Base-by-base conservation (phyloP, 2,797 vertebrate genomes). In the Tiaroga cobitis region DNA sequence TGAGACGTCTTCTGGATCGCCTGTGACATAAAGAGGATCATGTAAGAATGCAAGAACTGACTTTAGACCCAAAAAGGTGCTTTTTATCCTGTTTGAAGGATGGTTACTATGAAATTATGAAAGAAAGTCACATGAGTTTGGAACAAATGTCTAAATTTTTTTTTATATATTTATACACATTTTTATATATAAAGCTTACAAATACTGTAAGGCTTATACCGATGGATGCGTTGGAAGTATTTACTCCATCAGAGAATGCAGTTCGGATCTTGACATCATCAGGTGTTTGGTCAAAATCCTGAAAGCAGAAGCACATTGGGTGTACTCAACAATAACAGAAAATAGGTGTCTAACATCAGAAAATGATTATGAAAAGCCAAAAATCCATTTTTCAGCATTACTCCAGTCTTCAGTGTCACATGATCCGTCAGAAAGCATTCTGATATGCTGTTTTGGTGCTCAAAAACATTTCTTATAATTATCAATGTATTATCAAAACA, bases 251-350 rank as follows among this genome's bases (percentile, higher is more conserved):
- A 74, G 98, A 98, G 95, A 95, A 99, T 67, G 97, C 97, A 4
- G 96, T 96, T 49, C 96, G 97, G 88, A 99, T 99, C 95, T 95
- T 97, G 92, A 99, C 91, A 92, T 97, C 97, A 85, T 98, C 95
- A 86, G 95, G 94, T 91, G 94, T 89, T 91, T 95, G 95, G 95
- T 93, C 90, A 92, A 96, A 96, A 85, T 96, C 97, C 97, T 99
- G 90, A 74, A 37, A 59, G 39, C 54, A 87, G 21, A 65, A 65
- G 34, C 6, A 75, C 10, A 80, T 51, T n/a, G 5, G 11, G 54
- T 39, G 13, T 5, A 37, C 24, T 76, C 11, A 56, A 34, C 1
- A 51, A 5, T 15, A 51, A 49, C 32, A 4, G 9, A 54, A 2
- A 75, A 49, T 29, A 49, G 8, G 41, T 29, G 15, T 3, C 16